phyloP scores from a whole-genome alignment of 2,113 vertebrate species.

The Ictidomys tridecemlineatus region DNA sequence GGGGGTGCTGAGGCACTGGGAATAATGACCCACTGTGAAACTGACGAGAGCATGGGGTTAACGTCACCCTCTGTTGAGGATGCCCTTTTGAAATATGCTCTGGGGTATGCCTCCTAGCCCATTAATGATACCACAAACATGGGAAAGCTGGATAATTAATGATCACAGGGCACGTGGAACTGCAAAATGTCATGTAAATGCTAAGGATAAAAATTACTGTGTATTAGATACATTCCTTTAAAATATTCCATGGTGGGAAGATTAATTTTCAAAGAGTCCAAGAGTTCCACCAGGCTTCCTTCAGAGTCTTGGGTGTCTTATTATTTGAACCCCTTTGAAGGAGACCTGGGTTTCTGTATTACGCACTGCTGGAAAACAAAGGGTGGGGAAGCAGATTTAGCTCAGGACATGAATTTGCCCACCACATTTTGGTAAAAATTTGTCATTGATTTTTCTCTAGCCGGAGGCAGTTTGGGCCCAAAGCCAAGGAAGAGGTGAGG shows the following conservation, averaged over 20 bases:
- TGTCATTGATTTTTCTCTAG: conserved; percentile 75
- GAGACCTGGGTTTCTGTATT: neutral
- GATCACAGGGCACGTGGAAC: conserved; percentile 45
- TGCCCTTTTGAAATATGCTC: conserved; percentile 77
- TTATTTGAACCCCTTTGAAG: neutral
- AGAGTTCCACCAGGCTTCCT: neutral
- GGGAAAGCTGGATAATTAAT: conserved; percentile 78
- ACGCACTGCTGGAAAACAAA: neutral
- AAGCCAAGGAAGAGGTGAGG: conserved; percentile 85
- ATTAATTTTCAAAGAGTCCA: neutral
- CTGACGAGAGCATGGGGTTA: neutral
- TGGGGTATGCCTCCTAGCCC: conserved; percentile 19
- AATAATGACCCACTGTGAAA: neutral
- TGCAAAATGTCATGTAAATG: conserved; percentile 74
- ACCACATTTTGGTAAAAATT: neutral
- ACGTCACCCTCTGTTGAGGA: neutral
- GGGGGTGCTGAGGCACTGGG: neutral
- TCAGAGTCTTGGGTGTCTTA: neutral
- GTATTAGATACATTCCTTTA: conserved; percentile 39
- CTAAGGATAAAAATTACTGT: conserved; percentile 73
- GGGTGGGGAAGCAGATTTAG: neutral
- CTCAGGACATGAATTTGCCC: neutral
- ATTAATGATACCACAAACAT: conserved; percentile 70
- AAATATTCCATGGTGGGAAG: neutral
- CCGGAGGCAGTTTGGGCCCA: conserved; percentile 85